phyloP scores from a whole-genome alignment of 1,140 invertebrate species.

The Chlorops oryzae region DNA sequence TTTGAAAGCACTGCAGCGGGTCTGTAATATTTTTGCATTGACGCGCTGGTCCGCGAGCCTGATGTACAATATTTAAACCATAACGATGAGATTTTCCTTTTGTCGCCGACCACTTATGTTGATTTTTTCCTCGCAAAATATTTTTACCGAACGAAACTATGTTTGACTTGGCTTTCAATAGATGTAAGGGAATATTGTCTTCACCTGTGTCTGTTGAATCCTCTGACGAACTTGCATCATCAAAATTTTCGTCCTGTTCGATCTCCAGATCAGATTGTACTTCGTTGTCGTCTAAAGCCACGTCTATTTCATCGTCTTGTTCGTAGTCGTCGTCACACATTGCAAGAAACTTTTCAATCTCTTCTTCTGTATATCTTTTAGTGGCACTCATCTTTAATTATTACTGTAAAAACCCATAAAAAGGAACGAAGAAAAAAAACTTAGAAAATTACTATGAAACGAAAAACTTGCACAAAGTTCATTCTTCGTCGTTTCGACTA shows the following conservation, averaged over 20 bases:
- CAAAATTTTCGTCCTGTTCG: conserved; percentile 3
- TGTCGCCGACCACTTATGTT: conserved; percentile 1
- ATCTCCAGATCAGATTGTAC: not conserved
- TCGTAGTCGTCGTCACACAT: conserved; percentile 2
- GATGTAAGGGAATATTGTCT: not conserved
- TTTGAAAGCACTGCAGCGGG: too few species aligned
- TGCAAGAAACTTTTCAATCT: conserved; percentile 6
- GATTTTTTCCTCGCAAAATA: conserved; percentile 7
- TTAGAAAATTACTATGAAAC: too few species aligned
- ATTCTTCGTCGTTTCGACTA: too few species aligned
- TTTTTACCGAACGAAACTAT: not conserved
- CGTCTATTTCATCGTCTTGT: not conserved
- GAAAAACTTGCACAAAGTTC: too few species aligned
- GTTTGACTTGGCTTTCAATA: conserved; percentile 3
- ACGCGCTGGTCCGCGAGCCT: too few species aligned
- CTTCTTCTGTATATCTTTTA: conserved; percentile 1
- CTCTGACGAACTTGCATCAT: not conserved
- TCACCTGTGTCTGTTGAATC: conserved; percentile 3
- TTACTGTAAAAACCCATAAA: not conserved
- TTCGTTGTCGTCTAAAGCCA: too few species aligned
- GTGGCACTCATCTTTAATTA: not conserved
- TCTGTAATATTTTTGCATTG: too few species aligned
- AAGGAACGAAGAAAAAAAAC: not conserved
- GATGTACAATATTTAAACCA: conserved; percentile 7
- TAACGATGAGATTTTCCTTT: not conserved